Conservation (phyloP, 2,888 invertebrate species). For the Hymenopus coronatus region DNA sequence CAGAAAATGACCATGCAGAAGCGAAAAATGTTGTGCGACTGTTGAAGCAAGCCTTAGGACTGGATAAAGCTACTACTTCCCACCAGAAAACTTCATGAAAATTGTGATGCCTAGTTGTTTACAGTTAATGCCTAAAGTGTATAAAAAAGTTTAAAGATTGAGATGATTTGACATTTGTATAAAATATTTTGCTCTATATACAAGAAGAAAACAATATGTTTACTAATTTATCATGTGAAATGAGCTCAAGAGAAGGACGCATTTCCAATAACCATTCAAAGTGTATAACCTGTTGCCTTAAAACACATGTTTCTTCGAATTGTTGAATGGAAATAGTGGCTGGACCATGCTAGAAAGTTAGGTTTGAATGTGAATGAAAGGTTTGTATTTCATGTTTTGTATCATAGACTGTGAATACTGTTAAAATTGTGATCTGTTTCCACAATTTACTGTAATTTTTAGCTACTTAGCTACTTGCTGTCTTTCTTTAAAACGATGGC, state of each 20-base stretch:
- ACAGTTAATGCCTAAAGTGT: neutral
- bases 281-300: neutral
- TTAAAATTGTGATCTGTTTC: neutral
- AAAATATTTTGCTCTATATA: neutral
- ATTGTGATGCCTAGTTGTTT: neutral
- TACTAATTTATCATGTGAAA: neutral
- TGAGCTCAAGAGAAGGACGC: neutral
- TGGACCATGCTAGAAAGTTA: neutral
- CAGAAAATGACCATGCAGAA: slow-evolving; percentile 69
- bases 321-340: neutral
- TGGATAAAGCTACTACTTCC: slow-evolving; percentile 41
- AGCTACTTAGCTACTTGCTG: neutral
- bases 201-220: neutral
- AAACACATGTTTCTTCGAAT: neutral
- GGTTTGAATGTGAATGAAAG: neutral
- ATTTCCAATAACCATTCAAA: neutral
- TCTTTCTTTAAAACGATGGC: neutral
- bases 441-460: neutral
- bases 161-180: neutral
- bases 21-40: slow-evolving; percentile 77
- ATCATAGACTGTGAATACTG: neutral
- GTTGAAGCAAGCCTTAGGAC: slow-evolving; percentile 73
- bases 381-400: neutral
- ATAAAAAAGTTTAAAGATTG: neutral
- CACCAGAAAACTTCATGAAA: slow-evolving; percentile 14